phyloP scores from a whole-genome alignment of 2,888 invertebrate species.

The Agrotis clavis region DNA sequence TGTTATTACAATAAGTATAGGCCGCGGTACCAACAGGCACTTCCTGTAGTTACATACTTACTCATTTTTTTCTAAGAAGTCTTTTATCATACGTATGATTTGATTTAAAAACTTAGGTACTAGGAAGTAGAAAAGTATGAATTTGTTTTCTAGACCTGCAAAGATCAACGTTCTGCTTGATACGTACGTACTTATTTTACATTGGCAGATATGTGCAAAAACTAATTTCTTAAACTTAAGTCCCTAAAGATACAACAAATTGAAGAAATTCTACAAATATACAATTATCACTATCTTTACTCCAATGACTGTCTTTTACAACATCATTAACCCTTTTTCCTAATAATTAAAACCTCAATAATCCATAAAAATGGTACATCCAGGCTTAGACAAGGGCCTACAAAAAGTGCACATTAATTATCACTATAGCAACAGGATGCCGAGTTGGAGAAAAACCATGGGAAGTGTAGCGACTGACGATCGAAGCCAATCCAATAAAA shows the following conservation, averaged over 20 bases:
- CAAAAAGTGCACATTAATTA: constrained; percentile 58
- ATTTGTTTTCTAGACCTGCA: no score
- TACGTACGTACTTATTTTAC: no score
- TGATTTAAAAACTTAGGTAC: no score
- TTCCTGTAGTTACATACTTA: constrained; percentile 16
- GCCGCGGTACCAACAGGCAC: background rate
- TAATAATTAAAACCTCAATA: constrained; percentile 24
- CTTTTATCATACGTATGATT: no score
- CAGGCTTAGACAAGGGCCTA: constrained; percentile 19
- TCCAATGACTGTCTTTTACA: background rate
- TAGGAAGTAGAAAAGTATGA: no score
- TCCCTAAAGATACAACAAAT: no score
- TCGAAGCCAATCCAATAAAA: constrained; percentile 47
- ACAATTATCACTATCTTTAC: background rate
- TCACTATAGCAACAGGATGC: constrained; percentile 57
- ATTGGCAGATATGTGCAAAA: no score
- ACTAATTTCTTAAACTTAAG: no score
- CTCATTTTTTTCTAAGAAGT: background rate
- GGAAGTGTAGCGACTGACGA: constrained; percentile 50
- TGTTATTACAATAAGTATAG: constrained; percentile 17
- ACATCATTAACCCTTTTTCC: constrained; percentile 1
- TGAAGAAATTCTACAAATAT: background rate
- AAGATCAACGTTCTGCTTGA: no score
- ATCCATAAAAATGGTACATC: constrained; percentile 30
- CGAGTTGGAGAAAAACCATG: constrained; percentile 56